phyloP scores from a whole-genome alignment of 1,140 invertebrate species.

The Diprion similis region DNA sequence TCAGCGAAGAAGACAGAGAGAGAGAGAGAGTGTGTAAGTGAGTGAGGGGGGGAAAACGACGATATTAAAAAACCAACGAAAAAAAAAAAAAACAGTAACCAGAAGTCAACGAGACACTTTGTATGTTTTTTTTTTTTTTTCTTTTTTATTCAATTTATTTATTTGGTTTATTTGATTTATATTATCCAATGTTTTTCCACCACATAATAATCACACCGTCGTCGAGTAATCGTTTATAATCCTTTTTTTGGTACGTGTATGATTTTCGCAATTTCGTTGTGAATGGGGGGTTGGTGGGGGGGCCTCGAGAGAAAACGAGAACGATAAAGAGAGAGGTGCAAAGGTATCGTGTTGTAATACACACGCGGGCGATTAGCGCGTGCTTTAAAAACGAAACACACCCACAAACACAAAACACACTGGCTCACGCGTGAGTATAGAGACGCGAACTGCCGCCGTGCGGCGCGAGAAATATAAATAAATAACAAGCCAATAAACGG shows the following conservation, averaged over 20 bases:
- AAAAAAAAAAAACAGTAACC: not conserved
- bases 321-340: not conserved
- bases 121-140: not conserved
- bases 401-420: too few species aligned
- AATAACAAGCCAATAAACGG: too few species aligned
- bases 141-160: not conserved
- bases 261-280: slow-evolving; percentile 12
- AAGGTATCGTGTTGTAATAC: too few species aligned
- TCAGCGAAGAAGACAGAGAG: not conserved
- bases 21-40: not conserved
- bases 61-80: not conserved
- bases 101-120: too few species aligned
- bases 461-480: too few species aligned
- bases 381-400: too few species aligned
- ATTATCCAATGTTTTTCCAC: too few species aligned
- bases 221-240: too few species aligned
- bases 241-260: not conserved
- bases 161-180: not conserved
- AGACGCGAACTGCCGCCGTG: too few species aligned
- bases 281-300: not conserved
- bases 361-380: too few species aligned
- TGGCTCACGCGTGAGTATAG: too few species aligned
- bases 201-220: too few species aligned
- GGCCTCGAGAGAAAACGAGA: slow-evolving; percentile 8
- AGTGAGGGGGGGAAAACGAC: not conserved